phyloP scores from a whole-genome alignment of 2,797 vertebrate genomes.

The Poeciliopsis infans region DNA sequence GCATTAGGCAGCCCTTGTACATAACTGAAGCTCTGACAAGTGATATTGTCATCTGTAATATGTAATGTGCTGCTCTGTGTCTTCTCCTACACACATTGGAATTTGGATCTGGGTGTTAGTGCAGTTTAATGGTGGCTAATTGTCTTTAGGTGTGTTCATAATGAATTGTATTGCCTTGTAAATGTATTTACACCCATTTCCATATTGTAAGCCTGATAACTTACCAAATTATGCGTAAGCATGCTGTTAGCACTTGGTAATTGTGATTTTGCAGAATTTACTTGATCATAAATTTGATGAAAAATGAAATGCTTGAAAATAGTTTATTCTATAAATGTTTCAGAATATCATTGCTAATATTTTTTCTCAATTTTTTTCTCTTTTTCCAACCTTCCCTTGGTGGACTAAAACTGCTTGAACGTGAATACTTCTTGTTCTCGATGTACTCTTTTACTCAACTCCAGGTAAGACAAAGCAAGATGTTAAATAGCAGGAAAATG shows the following conservation, averaged over 20 bases:
- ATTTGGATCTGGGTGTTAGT: conserved; percentile 2
- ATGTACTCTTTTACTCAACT: background rate
- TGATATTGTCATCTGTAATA: conserved; percentile 48
- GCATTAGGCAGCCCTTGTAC: conserved; percentile 62
- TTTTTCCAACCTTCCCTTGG: background rate
- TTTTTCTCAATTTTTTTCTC: background rate
- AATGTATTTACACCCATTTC: background rate
- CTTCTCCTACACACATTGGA: conserved; percentile 28
- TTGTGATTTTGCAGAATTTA: background rate
- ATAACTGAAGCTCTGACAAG: conserved; percentile 46
- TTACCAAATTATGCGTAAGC: background rate
- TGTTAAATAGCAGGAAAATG: background rate
- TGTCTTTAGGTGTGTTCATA: conserved; percentile 7
- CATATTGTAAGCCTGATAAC: background rate
- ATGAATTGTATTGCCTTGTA: background rate
- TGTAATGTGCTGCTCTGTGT: conserved; percentile 34
- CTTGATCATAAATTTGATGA: background rate
- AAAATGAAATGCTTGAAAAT: background rate
- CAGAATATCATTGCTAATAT: background rate
- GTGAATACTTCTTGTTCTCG: background rate
- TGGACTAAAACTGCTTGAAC: background rate
- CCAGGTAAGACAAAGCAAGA: background rate
- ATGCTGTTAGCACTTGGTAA: background rate
- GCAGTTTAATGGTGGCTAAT: conserved; percentile 18
- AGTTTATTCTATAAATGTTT: background rate